These are phyloP conservation scores for Aspidoscelis tigris DNA, from an alignment of 2,113 vertebrate genomes.

Conservation along the genomic window DNA sequence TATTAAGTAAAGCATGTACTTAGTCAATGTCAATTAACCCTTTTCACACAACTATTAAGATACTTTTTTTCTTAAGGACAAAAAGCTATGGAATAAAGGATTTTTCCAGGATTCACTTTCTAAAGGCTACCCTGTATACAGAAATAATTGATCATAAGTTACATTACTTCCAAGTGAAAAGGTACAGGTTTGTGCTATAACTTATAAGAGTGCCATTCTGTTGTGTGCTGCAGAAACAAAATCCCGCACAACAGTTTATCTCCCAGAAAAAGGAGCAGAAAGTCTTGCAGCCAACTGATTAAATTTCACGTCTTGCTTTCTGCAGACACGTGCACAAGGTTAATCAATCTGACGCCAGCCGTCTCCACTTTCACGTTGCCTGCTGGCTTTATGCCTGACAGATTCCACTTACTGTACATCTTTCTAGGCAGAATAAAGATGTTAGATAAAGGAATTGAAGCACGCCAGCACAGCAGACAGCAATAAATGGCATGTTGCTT, in stretches of 20 bases:
- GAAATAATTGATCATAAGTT: background rate
- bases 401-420: constrained; percentile 65
- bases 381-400: constrained; percentile 78
- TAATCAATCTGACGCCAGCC: constrained; percentile 80
- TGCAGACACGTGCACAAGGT: constrained; percentile 79
- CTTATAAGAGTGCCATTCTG: constrained; percentile 15
- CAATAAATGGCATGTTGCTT: constrained; percentile 63
- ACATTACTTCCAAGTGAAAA: background rate
- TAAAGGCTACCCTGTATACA: background rate
- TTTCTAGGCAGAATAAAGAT: constrained; percentile 59
- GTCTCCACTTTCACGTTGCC: constrained; percentile 71
- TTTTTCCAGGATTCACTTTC: constrained; percentile 31
- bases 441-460: constrained; percentile 72
- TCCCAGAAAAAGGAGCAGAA: constrained; percentile 51
- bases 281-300: constrained; percentile 66
- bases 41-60: background rate
- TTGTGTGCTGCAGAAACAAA: background rate
- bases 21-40: background rate
- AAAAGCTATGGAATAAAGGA: background rate
- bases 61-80: background rate
- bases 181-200: background rate
- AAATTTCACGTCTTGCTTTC: constrained; percentile 76
- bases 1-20: background rate
- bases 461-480: constrained; percentile 46
- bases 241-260: constrained; percentile 44